Evolutionary conservation across 2,888 invertebrate genomes (phyloP), one percentile per base, ranked within the genome.

Genomic region (Heteromyza rotundicornis): DNA sequence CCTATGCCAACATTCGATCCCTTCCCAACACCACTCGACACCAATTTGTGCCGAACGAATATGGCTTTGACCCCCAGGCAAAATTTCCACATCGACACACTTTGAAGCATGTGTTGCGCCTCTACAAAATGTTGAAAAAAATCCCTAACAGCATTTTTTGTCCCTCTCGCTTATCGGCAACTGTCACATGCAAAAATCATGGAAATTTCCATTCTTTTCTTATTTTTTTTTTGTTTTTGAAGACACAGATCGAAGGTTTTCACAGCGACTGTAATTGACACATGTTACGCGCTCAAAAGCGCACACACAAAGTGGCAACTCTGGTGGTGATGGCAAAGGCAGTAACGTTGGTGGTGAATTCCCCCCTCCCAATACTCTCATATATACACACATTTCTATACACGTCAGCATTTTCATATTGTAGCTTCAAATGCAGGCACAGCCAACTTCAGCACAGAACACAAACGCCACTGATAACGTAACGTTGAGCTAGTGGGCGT

Each of bases 281-380:
- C 61, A 57, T 61, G 56, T 52, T 61, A 61, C 50, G 47, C 47
- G 47, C 5, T 17, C 47, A 40, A 40, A 40, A 40, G 40, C 40
- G 40, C 40, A 40, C 40, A 40, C 40, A 40, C 40, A 40, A 40
- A 40, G 27, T 27, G 27, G 27, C 61, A 59, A 17, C 60, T 61
- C 49, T 67, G 57, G 57, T 59, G 59, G 3, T 22, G 58, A 16
- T 40, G 55, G 40, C 17, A 32, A 10, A 1, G 23, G 55, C 55
- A 40, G 14, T 24, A 24, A 5, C 62, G 65, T 70, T 70, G 75
- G 73, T 73, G 73, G 75, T 73, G 75, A 73, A 73, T 64, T 73
- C 73, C 73, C 68, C 70, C 68, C 10, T 65, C 16, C 55, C n/a
- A n/a, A 47, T 32, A 57, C 50, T 49, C 35, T 64, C 73, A 73